Conservation (phyloP, 2,113 vertebrate genomes). For the Zosterops japonicus region DNA sequence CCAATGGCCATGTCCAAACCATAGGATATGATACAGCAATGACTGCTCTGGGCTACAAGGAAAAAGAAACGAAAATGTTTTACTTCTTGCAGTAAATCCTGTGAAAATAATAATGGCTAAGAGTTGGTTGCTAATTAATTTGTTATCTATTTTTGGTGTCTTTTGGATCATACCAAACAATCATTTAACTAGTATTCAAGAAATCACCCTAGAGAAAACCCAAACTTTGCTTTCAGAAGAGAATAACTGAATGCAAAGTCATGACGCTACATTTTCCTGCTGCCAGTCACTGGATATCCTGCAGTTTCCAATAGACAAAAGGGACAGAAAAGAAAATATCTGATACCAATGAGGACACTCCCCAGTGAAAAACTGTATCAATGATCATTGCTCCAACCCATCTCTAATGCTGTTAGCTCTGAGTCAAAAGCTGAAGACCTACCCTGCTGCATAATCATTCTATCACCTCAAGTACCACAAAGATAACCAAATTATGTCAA, state of each 20-base stretch:
- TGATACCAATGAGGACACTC: background rate
- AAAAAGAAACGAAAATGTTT: background rate
- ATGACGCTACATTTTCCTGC: background rate
- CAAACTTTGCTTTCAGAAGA: background rate
- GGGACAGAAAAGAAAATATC: background rate
- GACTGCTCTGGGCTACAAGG: background rate
- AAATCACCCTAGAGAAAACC: background rate
- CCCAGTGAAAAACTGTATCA: background rate
- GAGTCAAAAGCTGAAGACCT: background rate
- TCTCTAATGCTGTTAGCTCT: background rate
- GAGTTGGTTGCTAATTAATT: background rate
- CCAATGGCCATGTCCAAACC: background rate
- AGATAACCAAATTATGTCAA: background rate
- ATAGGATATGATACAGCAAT: background rate
- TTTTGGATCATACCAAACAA: background rate
- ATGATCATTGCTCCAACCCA: background rate
- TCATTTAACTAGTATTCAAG: background rate
- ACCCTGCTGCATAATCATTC: background rate
- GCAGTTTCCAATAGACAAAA: background rate
- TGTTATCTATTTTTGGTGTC: background rate
- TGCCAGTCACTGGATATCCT: background rate
- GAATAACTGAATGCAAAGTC: background rate
- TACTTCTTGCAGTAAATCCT: background rate
- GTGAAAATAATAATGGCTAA: background rate
- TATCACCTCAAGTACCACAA: background rate